Conservation (phyloP, 2,797 vertebrate genomes). For the Rhinophrynus dorsalis region DNA sequence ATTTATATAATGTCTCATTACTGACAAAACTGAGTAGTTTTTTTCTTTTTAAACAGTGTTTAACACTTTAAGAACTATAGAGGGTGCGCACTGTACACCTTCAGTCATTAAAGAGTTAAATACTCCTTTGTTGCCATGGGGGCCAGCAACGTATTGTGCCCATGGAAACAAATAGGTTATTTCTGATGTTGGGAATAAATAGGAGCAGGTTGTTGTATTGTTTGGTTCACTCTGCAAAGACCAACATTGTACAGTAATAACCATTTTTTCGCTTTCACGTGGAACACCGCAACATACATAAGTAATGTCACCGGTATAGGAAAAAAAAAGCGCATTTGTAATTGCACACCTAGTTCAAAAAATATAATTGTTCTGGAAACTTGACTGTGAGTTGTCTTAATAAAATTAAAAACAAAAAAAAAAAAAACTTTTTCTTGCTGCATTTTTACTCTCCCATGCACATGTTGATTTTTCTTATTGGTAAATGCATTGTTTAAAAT, state of each 20-base stretch:
- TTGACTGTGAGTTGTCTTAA: conserved; percentile 68
- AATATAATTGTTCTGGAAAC: conserved; percentile 65
- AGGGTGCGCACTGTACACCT: no score
- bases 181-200: conserved; percentile 58
- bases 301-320: conserved; percentile 61
- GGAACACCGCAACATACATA: conserved; percentile 57
- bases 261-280: conserved; percentile 68
- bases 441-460: conserved; percentile 77
- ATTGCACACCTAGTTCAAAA: conserved; percentile 67
- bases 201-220: conserved; percentile 60
- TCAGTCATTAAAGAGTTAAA: no score
- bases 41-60: conserved; percentile 53
- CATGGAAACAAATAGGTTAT: conserved; percentile 51
- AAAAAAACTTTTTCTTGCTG: conserved; percentile 66
- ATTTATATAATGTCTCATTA: conserved; percentile 79
- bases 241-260: conserved; percentile 62
- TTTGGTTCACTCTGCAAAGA: conserved; percentile 61
- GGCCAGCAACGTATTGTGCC: background rate
- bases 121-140: background rate
- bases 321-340: conserved; percentile 64
- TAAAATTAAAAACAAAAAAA: no score
- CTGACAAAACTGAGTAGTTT: conserved; percentile 73
- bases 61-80: no score
- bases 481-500: conserved; percentile 84
- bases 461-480: conserved; percentile 84